Conservation (phyloP, 2,797 vertebrate genomes). For the Melopsittacus undulatus region DNA sequence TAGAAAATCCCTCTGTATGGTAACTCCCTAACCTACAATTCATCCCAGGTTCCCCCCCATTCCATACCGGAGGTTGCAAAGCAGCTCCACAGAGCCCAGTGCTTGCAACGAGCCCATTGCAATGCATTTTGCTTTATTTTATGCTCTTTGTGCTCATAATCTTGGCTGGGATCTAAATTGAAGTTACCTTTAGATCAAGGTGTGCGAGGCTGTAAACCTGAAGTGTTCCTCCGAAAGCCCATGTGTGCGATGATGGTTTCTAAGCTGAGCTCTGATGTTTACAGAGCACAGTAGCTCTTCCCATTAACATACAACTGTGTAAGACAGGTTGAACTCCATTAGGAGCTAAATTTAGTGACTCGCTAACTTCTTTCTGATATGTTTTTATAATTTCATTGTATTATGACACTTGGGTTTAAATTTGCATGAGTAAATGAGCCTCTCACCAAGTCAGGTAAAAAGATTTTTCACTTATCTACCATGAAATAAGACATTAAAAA, state of each 20-base stretch:
- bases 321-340: slow-evolving; percentile 48
- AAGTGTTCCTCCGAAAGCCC: not conserved
- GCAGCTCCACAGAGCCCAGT: not conserved
- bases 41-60: not conserved
- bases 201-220: not conserved
- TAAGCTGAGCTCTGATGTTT: slow-evolving; percentile 7
- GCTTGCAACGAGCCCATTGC: not conserved
- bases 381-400: slow-evolving; percentile 69
- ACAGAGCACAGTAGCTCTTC: not conserved
- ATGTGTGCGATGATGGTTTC: not conserved
- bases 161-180: not conserved
- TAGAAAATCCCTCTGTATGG: not conserved
- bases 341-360: slow-evolving; percentile 66
- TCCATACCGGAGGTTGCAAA: not conserved
- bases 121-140: not conserved
- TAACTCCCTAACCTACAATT: not conserved
- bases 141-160: not conserved
- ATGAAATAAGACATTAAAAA: slow-evolving; percentile 60
- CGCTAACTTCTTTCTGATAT: slow-evolving; percentile 61
- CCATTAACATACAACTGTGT: not conserved
- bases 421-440: slow-evolving; percentile 66
- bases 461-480: slow-evolving; percentile 61
- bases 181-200: not conserved
- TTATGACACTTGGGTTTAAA: slow-evolving; percentile 71
- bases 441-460: slow-evolving; percentile 59